Base-by-base conservation (phyloP, 1,140 invertebrate genomes). In the Macrostomum lignano region DNA sequence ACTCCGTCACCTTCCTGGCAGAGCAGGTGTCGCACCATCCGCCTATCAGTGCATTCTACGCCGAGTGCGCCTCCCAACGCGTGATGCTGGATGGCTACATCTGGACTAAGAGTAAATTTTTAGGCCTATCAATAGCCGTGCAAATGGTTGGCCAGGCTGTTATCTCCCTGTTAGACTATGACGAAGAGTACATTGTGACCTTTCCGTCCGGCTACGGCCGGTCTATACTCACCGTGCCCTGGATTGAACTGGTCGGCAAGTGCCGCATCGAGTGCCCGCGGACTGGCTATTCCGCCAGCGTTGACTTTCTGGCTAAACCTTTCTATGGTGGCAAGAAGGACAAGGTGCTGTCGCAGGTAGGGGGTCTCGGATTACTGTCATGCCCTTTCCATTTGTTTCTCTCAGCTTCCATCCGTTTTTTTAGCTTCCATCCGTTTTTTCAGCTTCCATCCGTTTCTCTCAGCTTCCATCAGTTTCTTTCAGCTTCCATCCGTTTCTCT, bases 81-180 rank as follows among this genome's bases (percentile, higher is more conserved):
- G 63, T 17, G 64, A 60, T 54, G 64, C 62, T 13, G 64, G 65
- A 59, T 42, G 62, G 59, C n/a, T 61, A 62, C 38, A 63, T 64
- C 15, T 64, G 60, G 55, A 65, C 63, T 13, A 65, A 64, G 41
- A 64, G 61, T 6, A 64, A 63, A 36, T 65, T 65, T 38, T 43
- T 64, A 10, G 63, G 63, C 5, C 44, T 65, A 21, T 63, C 60
- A 4, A 60, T 65, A 22, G 63, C 58, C 37, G 63, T 65, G 7
- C 49, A 61, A 32, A 62, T 64, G 49, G 52, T 65, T 28, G 63
- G 63, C n/a, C 44, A 58, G 40, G 58, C 53, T 23, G 49, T 51
- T 3, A 41, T 65, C 11, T 61, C 47, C 13, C 41, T 65, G 3
- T 41, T 60, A 31, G 54, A 64, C 35, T 46, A 47, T 38, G 57